Evolutionary conservation across 2,113 vertebrate genomes (phyloP), one percentile per base, ranked within the genome.

Genomic region (Phalacrocorax carbo): DNA sequence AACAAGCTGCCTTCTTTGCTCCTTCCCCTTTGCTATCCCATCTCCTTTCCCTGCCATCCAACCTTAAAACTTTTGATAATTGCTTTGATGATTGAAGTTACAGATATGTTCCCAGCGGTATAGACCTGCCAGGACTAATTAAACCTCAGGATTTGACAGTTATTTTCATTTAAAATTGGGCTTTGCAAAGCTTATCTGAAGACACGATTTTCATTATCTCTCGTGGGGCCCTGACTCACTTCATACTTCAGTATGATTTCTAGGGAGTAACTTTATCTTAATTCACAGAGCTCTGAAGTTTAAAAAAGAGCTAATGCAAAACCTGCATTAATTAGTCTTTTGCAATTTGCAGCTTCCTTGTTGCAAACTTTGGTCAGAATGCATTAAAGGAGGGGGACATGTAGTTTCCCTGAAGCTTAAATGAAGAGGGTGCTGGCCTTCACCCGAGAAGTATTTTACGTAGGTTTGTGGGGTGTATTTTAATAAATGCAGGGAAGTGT

Each of bases 71-170:
- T 42, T 84, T 57, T 51, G 64, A 55, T 64, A 78, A 86, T 90
- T 88, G 51, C 64, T 93, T 73, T 88, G 79, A 44, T 83, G 80
- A 71, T 66, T 88, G 72, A 88, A 95, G 88, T 79, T 75, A 81
- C 71, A 71, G 86, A 93, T 78, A 71, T 68, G 30, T 68, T 92
- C 54, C 93, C 79, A 75, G 82, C 0, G 6, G 46, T 90, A 44
- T 85, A 88, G 76, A 90, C 82, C 86, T 93, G 64, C 85, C 90
- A 93, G 48, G 34, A 54, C 64, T 96, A 95, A 96, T 96, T 94
- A 96, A 96, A 88, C 65, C 34, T 88, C 46, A 68, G 55, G 51
- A 82, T 82, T 60, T 93, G 38, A 38, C 76, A 84, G 32, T 40
- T 51, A 65, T 94, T 75, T 75, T 64, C 55, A 60, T 83, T 94